Conservation (phyloP, 2,797 vertebrate genomes). For the Mycteria americana region DNA sequence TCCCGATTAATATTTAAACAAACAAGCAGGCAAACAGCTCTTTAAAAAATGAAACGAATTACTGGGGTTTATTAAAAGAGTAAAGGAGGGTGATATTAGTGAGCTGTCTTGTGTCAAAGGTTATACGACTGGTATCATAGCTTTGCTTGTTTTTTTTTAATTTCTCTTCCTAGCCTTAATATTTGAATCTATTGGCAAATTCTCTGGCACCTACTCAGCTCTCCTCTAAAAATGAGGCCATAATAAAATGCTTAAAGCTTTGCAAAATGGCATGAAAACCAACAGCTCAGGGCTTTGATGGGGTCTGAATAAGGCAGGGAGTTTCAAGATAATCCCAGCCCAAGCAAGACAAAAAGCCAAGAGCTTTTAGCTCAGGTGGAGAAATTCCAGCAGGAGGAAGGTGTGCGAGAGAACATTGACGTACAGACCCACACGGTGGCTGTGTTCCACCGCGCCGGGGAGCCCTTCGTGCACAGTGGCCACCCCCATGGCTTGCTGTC, state of each 20-base stretch:
- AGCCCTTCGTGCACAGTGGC: neutral
- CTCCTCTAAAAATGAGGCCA: neutral
- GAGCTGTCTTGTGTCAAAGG: neutral
- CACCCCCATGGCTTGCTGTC: neutral
- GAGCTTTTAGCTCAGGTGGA: neutral
- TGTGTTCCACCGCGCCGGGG: neutral
- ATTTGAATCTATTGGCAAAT: neutral
- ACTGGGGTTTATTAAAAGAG: neutral
- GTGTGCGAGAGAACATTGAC: neutral
- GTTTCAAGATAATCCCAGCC: neutral
- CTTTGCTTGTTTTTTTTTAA: neutral
- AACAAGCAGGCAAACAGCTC: conserved; percentile 11
- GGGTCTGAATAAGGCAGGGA: neutral
- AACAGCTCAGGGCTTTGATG: neutral
- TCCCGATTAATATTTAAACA: conserved; percentile 43
- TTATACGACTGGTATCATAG: neutral
- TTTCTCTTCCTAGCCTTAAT: neutral
- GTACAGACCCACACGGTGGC: neutral
- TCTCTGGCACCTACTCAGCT: neutral
- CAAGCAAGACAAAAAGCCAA: neutral
- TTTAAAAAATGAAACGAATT: conserved; percentile 8
- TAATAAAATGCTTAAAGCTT: neutral
- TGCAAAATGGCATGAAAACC: neutral
- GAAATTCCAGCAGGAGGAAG: neutral
- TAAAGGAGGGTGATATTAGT: neutral